A percentile compares a stretch with the other conserved stretches of the same genome.
These are phyloP conservation scores for Tribolium madens DNA, from an alignment of 1,140 invertebrate genomes.

Conservation along the genomic window DNA sequence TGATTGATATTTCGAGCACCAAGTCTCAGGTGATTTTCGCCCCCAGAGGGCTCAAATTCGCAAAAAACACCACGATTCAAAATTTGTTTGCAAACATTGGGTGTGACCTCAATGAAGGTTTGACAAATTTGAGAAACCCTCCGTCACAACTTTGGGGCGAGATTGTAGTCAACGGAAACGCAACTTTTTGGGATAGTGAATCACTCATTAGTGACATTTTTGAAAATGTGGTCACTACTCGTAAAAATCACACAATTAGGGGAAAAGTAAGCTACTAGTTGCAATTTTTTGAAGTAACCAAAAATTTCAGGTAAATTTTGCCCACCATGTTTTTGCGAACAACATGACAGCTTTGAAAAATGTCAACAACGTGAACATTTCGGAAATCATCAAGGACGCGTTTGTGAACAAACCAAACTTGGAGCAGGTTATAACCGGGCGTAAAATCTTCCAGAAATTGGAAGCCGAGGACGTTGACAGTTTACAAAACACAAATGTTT, in stretches of 20 bases:
- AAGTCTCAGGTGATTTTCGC: slow-evolving; percentile 50
- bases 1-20: slow-evolving; percentile 53
- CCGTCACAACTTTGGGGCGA: slow-evolving; percentile 48
- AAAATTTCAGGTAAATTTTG: slow-evolving; percentile 52
- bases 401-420: slow-evolving; percentile 53
- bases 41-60: slow-evolving; percentile 46
- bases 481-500: slow-evolving; percentile 9
- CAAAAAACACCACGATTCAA: slow-evolving; percentile 47
- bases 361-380: slow-evolving; percentile 58
- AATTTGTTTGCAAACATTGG: slow-evolving; percentile 36
- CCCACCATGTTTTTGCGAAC: slow-evolving; percentile 48
- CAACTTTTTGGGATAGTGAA: slow-evolving; percentile 51
- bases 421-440: slow-evolving; percentile 55
- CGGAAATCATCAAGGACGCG: slow-evolving; percentile 58
- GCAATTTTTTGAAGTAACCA: neutral
- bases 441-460: slow-evolving; percentile 37
- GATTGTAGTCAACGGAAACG: slow-evolving; percentile 52
- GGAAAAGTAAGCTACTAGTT: slow-evolving; percentile 38
- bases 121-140: slow-evolving; percentile 52
- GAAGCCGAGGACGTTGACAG: neutral
- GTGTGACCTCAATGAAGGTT: slow-evolving; percentile 53
- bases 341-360: slow-evolving; percentile 47
- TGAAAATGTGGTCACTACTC: slow-evolving; percentile 53
- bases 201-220: slow-evolving; percentile 51
- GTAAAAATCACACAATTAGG: slow-evolving; percentile 41